Percentiles rank a stretch among this genome's conserved stretches.
phyloP scores from a whole-genome alignment of 2,888 invertebrate genomes.

The Chymomyza caudatula region DNA sequence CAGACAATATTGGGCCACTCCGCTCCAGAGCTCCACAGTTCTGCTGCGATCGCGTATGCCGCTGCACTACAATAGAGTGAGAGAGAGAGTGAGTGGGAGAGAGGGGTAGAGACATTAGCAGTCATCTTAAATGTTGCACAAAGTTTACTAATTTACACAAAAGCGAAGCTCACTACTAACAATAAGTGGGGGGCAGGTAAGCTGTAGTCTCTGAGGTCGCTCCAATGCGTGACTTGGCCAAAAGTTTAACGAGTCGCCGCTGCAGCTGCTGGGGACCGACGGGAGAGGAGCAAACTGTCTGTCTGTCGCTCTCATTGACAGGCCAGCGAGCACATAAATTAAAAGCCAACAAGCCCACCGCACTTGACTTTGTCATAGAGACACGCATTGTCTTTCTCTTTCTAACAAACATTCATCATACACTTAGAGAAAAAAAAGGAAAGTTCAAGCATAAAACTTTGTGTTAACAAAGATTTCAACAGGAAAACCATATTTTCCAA shows the following conservation, averaged over 20 bases:
- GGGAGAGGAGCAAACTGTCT: not conserved
- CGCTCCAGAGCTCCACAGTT: constrained; percentile 78
- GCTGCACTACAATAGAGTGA: constrained; percentile 63
- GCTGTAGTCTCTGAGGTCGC: not conserved
- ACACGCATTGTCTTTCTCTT: not conserved
- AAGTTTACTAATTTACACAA: not conserved
- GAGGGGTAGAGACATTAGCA: too few relatives aligned
- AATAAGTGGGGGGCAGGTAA: not conserved
- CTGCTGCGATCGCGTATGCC: constrained; percentile 76
- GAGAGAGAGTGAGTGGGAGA: constrained; percentile 15
- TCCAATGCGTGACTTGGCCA: constrained; percentile 49
- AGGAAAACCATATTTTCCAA: too few relatives aligned
- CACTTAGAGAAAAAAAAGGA: not conserved
- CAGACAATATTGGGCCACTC: constrained; percentile 78
- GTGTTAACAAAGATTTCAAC: too few relatives aligned
- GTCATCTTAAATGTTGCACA: too few relatives aligned
- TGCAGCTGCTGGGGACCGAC: constrained; percentile 16
- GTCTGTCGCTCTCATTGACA: not conserved
- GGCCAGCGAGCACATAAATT: constrained; percentile 49
- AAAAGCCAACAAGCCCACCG: constrained; percentile 23
- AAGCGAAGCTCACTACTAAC: not conserved
- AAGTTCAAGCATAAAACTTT: too few relatives aligned
- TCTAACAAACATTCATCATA: not conserved
- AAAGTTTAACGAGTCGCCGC: constrained; percentile 50
- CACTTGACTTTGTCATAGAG: not conserved